Evolutionary conservation across 1,140 invertebrate species (phyloP), one percentile per base, ranked within the genome.

Genomic region (Scylla paramamosain): DNA sequence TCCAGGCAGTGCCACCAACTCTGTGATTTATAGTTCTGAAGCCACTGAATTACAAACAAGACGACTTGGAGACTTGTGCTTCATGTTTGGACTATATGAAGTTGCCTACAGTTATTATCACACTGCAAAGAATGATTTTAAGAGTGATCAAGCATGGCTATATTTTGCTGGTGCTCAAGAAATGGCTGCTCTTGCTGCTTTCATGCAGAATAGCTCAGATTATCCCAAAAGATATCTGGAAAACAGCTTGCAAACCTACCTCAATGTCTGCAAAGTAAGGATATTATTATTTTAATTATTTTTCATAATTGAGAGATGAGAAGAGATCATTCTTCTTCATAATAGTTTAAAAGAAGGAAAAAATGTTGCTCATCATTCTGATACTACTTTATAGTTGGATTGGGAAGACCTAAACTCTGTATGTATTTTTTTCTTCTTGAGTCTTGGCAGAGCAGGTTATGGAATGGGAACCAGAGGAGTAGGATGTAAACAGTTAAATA

Each of bases 91-190:
- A 14, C 98, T 99, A 96, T 99, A 99, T 97, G 98, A 98, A 95
- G 97, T 98, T 92, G 99, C 99, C 0, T 99, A 99, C 97, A 98
- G 98, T 96, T 98, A 98, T 0, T 99, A 99, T 97, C 99, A 99
- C 97, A 98, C 98, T 28, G 98, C 99, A 16, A 99, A 99, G 97
- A 98, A 99, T 95, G 99, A 99, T 96, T 99, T 99, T 97, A 98
- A 98, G 96, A 98, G 98, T 28, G 99, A 99, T 97, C 98, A 99
- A 96, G 99, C 99, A 0, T 99, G 99, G 99, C 97, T 99, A 20
- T 99, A 99, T 97, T 99, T 99, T 97, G 99, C 99, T 14, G 99
- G 99, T 20, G 99, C 99, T 29, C 97, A 99, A 83, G 99, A 99
- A 97, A 99, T 99, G 99, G 99, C 99, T 7, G 98, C 98, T 3